Percentiles rank a stretch among this genome's conserved stretches.
Conservation (phyloP, 1,140 invertebrate species). For the Caenorhabditis elegans region WBcel235 BX284602.5:11616001-11616500, state of each 20-base stretch:
- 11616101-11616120: not conserved
- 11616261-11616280: constrained; percentile 1
- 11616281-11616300: not conserved
- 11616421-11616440: too few relatives aligned
- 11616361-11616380: not conserved
- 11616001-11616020: not conserved
- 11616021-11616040: not conserved
- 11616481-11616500: not conserved
- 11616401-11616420: too few relatives aligned
- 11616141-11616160: not conserved
- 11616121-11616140: not conserved
- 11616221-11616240: not conserved
- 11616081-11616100: not conserved
- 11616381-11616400: too few relatives aligned
- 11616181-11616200: not conserved
- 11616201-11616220: not conserved
- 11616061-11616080: not conserved
- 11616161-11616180: not conserved
- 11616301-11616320: not conserved
- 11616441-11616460: too few relatives aligned
- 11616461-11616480: too few relatives aligned
- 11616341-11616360: constrained; percentile 9
- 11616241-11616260: not conserved
- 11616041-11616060: not conserved
- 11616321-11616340: constrained; percentile 28